Evolutionary conservation across 92 coral and sea anemone genomes (phyloP).

Genomic region (Porites cylindrica): DNA sequence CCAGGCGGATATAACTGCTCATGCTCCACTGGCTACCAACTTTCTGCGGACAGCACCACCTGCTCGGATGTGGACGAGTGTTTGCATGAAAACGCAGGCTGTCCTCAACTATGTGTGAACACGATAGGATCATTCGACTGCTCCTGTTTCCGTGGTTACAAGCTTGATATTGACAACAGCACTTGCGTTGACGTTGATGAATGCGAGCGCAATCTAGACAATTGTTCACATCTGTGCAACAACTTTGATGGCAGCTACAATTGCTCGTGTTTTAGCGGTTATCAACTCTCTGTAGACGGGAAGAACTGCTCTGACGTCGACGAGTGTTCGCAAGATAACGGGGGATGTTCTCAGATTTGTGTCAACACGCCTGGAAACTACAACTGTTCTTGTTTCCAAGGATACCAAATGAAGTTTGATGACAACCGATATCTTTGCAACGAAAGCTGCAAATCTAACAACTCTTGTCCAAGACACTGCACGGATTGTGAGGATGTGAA

Average conservation of each 20-base stretch:
- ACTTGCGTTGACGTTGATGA: slow-evolving; percentile 68
- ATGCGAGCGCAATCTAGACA: slow-evolving; percentile 39
- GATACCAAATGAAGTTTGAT: slow-evolving; percentile 41
- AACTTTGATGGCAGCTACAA: slow-evolving; percentile 60
- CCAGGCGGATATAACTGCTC: slow-evolving; percentile 66
- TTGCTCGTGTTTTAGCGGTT: slow-evolving; percentile 69
- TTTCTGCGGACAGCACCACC: slow-evolving; percentile 31
- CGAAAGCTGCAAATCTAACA: slow-evolving; percentile 33
- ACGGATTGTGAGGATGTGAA: slow-evolving; percentile 58
- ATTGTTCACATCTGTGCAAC: slow-evolving; percentile 59
- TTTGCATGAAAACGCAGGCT: slow-evolving; percentile 33
- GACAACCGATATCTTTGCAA: slow-evolving; percentile 2
- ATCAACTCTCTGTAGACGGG: slow-evolving; percentile 46
- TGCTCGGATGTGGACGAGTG: slow-evolving; percentile 77
- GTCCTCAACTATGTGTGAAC: slow-evolving; percentile 63
- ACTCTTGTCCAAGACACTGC: slow-evolving; percentile 42
- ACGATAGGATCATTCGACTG: slow-evolving; percentile 59
- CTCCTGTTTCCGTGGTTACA: slow-evolving; percentile 71
- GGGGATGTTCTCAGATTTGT: slow-evolving; percentile 61
- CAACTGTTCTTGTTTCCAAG: slow-evolving; percentile 56
- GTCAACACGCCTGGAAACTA: slow-evolving; percentile 61
- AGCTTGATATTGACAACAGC: slow-evolving; percentile 51
- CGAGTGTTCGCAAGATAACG: slow-evolving; percentile 55
- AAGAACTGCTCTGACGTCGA: slow-evolving; percentile 61
- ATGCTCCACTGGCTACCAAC: slow-evolving; percentile 63